Evolutionary conservation across 2,797 vertebrate genomes (phyloP).

Genomic region (Pseudochirops corinnae): DNA sequence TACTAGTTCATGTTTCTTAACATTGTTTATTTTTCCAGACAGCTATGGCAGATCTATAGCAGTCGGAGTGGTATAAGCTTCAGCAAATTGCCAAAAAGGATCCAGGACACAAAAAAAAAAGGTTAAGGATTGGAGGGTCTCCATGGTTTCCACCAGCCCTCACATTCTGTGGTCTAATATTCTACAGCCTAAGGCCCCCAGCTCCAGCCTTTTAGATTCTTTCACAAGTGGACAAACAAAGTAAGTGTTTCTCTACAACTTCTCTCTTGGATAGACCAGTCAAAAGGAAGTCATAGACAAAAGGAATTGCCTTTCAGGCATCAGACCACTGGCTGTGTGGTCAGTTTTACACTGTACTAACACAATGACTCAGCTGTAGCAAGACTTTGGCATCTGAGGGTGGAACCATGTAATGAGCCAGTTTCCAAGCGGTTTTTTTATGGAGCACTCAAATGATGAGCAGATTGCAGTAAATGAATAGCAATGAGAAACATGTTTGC

Average conservation of each 20-base stretch:
- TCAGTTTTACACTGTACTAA: neutral
- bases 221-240: neutral
- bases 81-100: neutral
- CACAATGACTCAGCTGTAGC: neutral
- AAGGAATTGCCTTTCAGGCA: neutral
- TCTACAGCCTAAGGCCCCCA: neutral
- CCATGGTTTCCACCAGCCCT: neutral
- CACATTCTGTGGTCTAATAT: neutral
- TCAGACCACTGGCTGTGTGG: neutral
- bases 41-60: neutral
- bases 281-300: neutral
- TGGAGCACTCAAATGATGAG: slow-evolving; percentile 31
- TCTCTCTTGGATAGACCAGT: neutral
- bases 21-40: neutral
- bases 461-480: slow-evolving; percentile 49
- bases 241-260: neutral
- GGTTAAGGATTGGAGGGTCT: neutral
- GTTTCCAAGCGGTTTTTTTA: slow-evolving; percentile 71
- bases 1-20: neutral
- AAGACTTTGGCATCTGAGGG: slow-evolving; percentile 15
- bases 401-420: neutral
- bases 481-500: slow-evolving; percentile 46
- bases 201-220: neutral
- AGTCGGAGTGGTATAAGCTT: neutral
- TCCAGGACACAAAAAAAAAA: neutral